Percentiles rank a stretch among this genome's conserved stretches.
Evolutionary conservation across 2,888 invertebrate genomes (phyloP).

Genomic region (Conchocele bisecta): DNA sequence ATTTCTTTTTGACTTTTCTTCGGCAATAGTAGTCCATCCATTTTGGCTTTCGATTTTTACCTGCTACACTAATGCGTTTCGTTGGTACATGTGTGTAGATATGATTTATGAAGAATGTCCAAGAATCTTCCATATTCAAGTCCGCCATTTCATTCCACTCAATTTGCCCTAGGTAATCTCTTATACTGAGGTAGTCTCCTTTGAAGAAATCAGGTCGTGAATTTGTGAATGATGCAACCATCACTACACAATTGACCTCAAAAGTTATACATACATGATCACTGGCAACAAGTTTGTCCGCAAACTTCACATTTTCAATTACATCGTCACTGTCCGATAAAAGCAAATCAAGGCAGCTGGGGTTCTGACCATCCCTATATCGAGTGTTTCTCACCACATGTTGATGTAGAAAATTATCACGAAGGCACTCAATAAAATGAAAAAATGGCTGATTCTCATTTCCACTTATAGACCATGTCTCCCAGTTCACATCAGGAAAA

Average conservation of each 20-base stretch:
- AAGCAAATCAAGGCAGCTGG: conserved; percentile 6
- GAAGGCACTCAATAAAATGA: conserved; percentile 11
- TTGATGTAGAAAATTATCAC: conserved; percentile 12
- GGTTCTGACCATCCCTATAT: not conserved
- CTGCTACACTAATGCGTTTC: not conserved
- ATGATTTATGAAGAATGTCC: conserved; percentile 3
- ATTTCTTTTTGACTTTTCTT: conserved; percentile 20
- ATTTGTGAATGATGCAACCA: no score
- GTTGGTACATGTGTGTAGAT: conserved; percentile 1
- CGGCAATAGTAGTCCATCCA: conserved; percentile 11
- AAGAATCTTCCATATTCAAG: no score
- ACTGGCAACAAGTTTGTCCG: conserved; percentile 8
- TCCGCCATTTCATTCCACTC: no score
- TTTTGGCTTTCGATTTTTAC: not conserved
- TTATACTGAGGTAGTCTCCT: no score
- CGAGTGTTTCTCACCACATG: not conserved
- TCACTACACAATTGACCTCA: no score
- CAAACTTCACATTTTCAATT: conserved; percentile 6
- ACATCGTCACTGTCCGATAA: not conserved
- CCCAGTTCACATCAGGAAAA: conserved; percentile 18
- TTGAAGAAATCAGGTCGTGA: no score
- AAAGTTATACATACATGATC: no score
- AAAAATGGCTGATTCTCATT: conserved; percentile 17
- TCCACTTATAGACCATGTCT: not conserved
- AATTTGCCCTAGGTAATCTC: no score